Evolutionary conservation across 2,113 vertebrate species (phyloP).

Genomic region (Patagioenas fasciata): DNA sequence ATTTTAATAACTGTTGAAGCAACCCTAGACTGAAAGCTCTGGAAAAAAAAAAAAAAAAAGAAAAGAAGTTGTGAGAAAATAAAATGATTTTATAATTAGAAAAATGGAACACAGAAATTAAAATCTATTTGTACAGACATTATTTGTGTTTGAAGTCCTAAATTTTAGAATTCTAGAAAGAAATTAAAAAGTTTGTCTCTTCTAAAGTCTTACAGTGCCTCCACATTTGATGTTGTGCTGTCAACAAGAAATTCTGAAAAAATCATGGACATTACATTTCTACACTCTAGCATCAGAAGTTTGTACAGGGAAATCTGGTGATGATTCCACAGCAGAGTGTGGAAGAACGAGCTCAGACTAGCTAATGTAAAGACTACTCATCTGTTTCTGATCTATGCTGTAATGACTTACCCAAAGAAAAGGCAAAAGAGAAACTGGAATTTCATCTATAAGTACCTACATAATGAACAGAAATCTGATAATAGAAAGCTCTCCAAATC

Average conservation of each 20-base stretch:
- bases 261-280: neutral
- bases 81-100: neutral
- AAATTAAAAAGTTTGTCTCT: neutral
- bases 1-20: neutral
- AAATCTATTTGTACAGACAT: neutral
- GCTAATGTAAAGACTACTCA: neutral
- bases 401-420: neutral
- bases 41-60: too few relatives aligned
- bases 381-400: neutral
- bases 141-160: neutral
- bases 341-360: neutral
- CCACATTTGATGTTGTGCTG: neutral
- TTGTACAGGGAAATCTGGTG: neutral
- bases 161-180: neutral
- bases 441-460: neutral
- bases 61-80: neutral
- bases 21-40: neutral
- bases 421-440: neutral
- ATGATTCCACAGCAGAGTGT: neutral
- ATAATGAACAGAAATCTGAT: neutral
- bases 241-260: neutral
- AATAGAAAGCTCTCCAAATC: neutral
- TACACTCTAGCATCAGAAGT: neutral
- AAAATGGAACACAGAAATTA: neutral
- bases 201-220: neutral